Percentiles rank a stretch among this genome's conserved stretches.
Conservation (phyloP, 2,888 invertebrate genomes). For the Nycteola revayana region DNA sequence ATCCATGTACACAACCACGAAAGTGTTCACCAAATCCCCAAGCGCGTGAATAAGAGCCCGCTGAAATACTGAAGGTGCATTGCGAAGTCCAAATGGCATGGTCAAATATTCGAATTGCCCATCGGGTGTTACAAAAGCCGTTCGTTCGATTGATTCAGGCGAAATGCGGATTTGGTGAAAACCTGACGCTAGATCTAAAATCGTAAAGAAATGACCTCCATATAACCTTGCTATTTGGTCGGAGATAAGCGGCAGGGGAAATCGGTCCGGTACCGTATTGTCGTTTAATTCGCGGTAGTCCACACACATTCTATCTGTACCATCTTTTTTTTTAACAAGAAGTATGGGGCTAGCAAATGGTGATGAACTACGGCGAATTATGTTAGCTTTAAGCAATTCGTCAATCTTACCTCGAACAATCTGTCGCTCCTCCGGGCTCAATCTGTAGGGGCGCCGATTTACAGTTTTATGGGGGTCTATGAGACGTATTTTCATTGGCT, state of each 20-base stretch:
- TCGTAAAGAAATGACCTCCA: constrained; percentile 16
- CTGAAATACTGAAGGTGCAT: constrained; percentile 6
- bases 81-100: constrained; percentile 28
- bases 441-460: constrained; percentile 13
- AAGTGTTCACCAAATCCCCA: neutral
- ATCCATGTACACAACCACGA: neutral
- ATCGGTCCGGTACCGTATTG: constrained; percentile 27
- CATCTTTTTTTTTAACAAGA: neutral
- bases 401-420: constrained; percentile 24
- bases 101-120: constrained; percentile 22
- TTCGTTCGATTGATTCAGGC: constrained; percentile 13
- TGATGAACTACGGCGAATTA: constrained; percentile 20
- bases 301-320: neutral
- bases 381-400: constrained; percentile 17
- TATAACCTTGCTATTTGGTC: neutral
- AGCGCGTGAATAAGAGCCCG: neutral
- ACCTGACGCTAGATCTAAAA: constrained; percentile 29
- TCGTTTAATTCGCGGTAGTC: constrained; percentile 25
- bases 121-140: constrained; percentile 23
- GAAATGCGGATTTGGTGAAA: constrained; percentile 31
- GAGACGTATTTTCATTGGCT: constrained; percentile 9
- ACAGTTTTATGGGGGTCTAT: constrained; percentile 16
- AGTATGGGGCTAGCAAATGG: neutral
- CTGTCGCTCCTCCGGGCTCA: constrained; percentile 20
- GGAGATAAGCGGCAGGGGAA: constrained; percentile 11